Base-by-base conservation (phyloP, 2,888 invertebrate genomes). In the Hoplodrina blanda region DNA sequence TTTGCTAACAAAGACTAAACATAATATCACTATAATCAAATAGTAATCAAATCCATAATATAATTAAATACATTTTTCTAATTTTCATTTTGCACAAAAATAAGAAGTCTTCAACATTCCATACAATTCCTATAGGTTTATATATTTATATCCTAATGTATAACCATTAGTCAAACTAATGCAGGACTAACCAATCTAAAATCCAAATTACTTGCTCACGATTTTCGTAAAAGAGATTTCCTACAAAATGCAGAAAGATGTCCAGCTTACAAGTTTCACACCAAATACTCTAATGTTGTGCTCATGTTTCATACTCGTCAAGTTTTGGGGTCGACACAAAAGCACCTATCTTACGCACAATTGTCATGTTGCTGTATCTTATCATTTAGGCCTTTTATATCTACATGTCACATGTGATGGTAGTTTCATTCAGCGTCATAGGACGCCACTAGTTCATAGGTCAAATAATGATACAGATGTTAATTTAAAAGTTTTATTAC, bases 1-100 rank as follows among this genome's bases (percentile, higher is more conserved):
- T 88, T 88, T 83, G 88, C 90, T 91, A 92, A 92, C 84, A 88
- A 90, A 88, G 88, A 89, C 91, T 91, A 91, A 91, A 92, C 90
- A 90, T 93, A 93, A 91, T 92, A 94, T 93, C 92, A 94, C 93
- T 94, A 93, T 91, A 90, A 89, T 89, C 89, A 91, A 90, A 90
- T 88, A 92, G 88, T 88, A 91, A 90, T 91, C 86, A 88, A 91
- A 91, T 88, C 85, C 85, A 89, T 90, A 90, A 88, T 90, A 89
- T 91, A 91, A 81, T 87, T 82, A 81, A 91, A 90, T 90, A 91
- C 87, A 90, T 88, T 90, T 90, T 86, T 85, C 85, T 86, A 87
- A 87, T 83, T 89, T 89, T 84, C 80, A 85, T 90, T 90, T 91
- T 91, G 88, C 91, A 92, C 89, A 90, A 92, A 90, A 91, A 91